phyloP scores from a whole-genome alignment of 2,113 vertebrate genomes.

The Mus spicilegus region DNA sequence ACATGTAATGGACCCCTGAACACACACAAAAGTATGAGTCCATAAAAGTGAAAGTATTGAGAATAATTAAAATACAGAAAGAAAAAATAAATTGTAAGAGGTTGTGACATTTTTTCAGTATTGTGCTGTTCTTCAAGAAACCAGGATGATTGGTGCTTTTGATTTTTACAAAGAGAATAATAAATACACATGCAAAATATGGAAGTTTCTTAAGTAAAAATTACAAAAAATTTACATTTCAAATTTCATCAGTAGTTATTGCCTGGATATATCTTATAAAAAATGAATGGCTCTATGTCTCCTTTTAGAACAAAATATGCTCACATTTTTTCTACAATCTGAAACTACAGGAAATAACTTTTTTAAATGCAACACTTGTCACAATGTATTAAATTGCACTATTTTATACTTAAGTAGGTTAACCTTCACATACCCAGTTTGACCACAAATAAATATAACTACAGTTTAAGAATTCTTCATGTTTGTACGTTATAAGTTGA shows the following conservation, averaged over 20 bases:
- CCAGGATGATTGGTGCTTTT: background rate
- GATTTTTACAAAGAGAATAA: background rate
- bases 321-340: background rate
- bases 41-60: background rate
- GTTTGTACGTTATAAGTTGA: slow-evolving; percentile 22
- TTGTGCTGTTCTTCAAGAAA: background rate
- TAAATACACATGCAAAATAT: slow-evolving; percentile 11
- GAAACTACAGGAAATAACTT: background rate
- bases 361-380: slow-evolving; percentile 15
- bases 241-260: slow-evolving; percentile 11
- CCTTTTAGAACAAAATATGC: slow-evolving; percentile 33
- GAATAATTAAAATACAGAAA: background rate
- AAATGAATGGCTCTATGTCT: background rate
- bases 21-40: background rate
- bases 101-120: background rate
- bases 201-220: background rate
- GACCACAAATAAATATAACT: background rate
- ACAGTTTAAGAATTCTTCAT: background rate
- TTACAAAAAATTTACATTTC: slow-evolving; percentile 3
- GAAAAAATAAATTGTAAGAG: background rate
- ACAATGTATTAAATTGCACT: background rate
- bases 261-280: background rate
- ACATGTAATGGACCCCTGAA: background rate
- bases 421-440: slow-evolving; percentile 18
- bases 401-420: slow-evolving; percentile 37